Conservation (phyloP, 1,140 invertebrate species). For the Anoplolepis gracilipes region DNA sequence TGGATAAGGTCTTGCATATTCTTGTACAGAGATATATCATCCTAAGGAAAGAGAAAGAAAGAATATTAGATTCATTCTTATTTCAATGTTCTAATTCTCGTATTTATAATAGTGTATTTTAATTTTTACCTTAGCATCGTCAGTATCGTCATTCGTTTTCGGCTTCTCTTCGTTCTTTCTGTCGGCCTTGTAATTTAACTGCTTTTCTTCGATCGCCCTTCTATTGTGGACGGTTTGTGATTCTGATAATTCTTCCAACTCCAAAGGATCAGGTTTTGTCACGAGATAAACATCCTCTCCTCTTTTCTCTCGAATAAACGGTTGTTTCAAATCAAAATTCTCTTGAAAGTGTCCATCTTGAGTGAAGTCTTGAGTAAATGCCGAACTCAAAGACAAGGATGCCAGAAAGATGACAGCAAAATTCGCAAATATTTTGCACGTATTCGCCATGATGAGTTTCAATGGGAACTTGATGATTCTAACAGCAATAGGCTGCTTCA, state of each 20-base stretch:
- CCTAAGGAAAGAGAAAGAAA: background rate
- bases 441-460: constrained; percentile 46
- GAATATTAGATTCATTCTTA: background rate
- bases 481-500: constrained; percentile 15
- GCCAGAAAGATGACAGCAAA: constrained; percentile 1
- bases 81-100: background rate
- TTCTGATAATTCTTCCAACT: background rate
- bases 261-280: background rate
- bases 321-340: background rate
- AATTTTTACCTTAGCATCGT: constrained; percentile 27
- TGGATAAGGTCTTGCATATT: constrained; percentile 36
- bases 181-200: background rate
- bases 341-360: background rate
- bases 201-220: background rate
- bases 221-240: background rate
- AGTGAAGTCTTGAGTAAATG: background rate
- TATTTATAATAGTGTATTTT: background rate
- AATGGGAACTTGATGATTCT: constrained; percentile 25
- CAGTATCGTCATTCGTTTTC: background rate
- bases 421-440: background rate
- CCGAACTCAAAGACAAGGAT: constrained; percentile 26
- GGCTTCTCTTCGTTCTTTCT: background rate
- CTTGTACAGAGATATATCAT: constrained; percentile 3
- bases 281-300: background rate
- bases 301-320: constrained; percentile 15